A percentile compares a stretch with the other conserved stretches of the same genome.
phyloP scores from a whole-genome alignment of 2,797 vertebrate genomes.

The Argya squamiceps region DNA sequence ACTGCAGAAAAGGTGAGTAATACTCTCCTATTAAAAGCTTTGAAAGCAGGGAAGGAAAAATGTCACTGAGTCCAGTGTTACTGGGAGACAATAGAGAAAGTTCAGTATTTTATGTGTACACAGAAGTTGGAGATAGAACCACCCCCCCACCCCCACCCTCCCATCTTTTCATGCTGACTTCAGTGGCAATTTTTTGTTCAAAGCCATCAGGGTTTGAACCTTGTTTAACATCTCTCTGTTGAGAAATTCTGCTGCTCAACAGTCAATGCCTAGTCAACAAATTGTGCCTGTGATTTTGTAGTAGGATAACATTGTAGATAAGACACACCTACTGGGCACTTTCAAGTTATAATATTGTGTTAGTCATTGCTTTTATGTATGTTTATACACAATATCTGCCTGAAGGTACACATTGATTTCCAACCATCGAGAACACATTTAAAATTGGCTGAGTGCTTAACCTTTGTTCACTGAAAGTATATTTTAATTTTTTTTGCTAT shows the following conservation, averaged over 20 bases:
- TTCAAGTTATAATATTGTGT: slow-evolving; percentile 58
- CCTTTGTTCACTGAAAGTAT: slow-evolving; percentile 26
- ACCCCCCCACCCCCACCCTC: not conserved
- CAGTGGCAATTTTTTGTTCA: not conserved
- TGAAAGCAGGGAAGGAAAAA: not conserved
- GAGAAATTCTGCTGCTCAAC: slow-evolving; percentile 27
- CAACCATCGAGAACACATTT: not conserved
- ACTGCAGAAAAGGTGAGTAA: not conserved
- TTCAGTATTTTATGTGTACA: not conserved
- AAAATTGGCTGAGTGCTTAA: slow-evolving; percentile 40
- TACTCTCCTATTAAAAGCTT: not conserved
- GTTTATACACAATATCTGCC: slow-evolving; percentile 55
- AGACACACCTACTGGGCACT: slow-evolving; percentile 65
- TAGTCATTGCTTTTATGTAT: slow-evolving; percentile 59
- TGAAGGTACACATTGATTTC: slow-evolving; percentile 37
- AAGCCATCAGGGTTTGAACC: slow-evolving; percentile 11
- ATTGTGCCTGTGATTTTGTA: slow-evolving; percentile 45
- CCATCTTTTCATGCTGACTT: not conserved
- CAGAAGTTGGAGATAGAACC: not conserved
- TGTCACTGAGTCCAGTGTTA: not conserved
- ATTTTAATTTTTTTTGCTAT: not conserved
- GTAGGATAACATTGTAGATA: slow-evolving; percentile 56
- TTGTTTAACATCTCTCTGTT: slow-evolving; percentile 17
- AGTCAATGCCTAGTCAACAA: slow-evolving; percentile 35
- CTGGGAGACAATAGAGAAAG: not conserved